Percentiles rank a stretch among this genome's conserved stretches.
phyloP scores from a whole-genome alignment of 2,797 vertebrate species.

The Leucoraja ocellata region DNA sequence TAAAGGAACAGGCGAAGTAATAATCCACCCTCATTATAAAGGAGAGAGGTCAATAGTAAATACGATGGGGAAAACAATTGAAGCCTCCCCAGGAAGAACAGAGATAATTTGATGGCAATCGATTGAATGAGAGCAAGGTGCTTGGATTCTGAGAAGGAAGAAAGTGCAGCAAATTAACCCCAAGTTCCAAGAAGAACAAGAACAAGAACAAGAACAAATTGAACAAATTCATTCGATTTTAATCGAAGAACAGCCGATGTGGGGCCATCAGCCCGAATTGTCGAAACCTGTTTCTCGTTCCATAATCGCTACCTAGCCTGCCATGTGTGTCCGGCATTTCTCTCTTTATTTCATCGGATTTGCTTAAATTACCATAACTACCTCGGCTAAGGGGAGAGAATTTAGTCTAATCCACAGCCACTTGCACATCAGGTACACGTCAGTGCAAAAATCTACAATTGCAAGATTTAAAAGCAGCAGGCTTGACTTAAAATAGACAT shows the following conservation, averaged over 20 bases:
- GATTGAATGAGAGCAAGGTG: neutral
- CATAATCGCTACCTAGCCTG: too few relatives aligned
- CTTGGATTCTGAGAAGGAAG: neutral
- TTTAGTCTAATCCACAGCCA: neutral
- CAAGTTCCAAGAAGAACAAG: neutral
- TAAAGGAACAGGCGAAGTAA: neutral
- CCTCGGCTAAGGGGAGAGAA: neutral
- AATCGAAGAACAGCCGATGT: too few relatives aligned
- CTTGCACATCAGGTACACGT: too few relatives aligned
- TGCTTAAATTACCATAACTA: neutral
- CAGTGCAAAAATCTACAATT: neutral
- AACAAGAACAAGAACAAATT: neutral
- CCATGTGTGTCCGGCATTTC: too few relatives aligned
- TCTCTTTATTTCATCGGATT: neutral
- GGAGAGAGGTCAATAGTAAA: neutral
- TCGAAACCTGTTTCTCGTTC: too few relatives aligned
- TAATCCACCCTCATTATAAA: neutral
- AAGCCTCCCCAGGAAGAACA: neutral
- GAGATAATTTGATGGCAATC: neutral
- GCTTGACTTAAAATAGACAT: neutral
- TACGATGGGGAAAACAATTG: neutral
- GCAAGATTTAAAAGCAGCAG: neutral
- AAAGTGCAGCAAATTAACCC: neutral
- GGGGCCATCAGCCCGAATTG: too few relatives aligned
- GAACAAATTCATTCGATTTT: neutral